Conservation (phyloP, 1,140 invertebrate species). For the Drosophila cardini region DNA sequence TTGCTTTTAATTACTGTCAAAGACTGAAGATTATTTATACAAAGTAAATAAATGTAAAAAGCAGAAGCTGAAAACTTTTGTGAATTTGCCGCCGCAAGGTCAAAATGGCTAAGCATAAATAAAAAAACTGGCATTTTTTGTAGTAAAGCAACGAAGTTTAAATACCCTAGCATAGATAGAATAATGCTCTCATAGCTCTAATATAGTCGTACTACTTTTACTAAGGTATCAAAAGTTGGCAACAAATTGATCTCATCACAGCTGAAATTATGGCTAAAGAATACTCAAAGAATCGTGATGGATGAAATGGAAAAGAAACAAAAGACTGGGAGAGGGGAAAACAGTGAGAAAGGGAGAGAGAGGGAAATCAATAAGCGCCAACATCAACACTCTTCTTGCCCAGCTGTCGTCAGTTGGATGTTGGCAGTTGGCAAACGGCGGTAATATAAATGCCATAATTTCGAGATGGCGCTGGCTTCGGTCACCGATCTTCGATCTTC, state of each 20-base stretch:
- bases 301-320: slow-evolving; percentile 1
- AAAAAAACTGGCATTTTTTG: slow-evolving; percentile 2
- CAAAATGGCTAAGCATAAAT: slow-evolving; percentile 40
- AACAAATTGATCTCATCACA: slow-evolving; percentile 66
- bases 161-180: too few species aligned
- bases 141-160: too few species aligned
- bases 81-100: slow-evolving; percentile 38
- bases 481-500: not conserved
- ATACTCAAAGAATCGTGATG: slow-evolving; percentile 5
- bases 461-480: slow-evolving; percentile 20
- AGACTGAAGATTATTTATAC: not conserved
- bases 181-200: too few species aligned
- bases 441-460: slow-evolving; percentile 54
- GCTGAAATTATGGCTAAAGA: slow-evolving; percentile 41
- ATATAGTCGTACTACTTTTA: too few species aligned
- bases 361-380: slow-evolving; percentile 61
- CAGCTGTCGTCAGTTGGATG: slow-evolving; percentile 18
- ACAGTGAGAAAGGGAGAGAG: not conserved
- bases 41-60: not conserved
- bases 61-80: slow-evolving; percentile 3
- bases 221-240: too few species aligned
- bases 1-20: slow-evolving; percentile 28
- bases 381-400: slow-evolving; percentile 33
- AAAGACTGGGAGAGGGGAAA: not conserved
- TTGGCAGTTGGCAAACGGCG: slow-evolving; percentile 19